Conservation (phyloP, 1,140 invertebrate genomes). For the Drosophila carrolli region DNA sequence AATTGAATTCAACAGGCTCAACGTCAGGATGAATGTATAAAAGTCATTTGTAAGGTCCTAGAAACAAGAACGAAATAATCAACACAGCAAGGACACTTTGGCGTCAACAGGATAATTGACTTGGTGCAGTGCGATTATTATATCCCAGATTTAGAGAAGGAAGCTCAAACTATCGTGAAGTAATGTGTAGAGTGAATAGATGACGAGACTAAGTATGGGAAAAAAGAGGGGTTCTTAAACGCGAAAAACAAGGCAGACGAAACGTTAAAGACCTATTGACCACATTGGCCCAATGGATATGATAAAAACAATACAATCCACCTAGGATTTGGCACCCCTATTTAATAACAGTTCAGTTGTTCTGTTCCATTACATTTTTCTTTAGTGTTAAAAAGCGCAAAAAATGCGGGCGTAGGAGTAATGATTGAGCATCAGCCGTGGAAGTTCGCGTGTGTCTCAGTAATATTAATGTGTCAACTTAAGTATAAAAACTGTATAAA, state of each 20-base stretch:
- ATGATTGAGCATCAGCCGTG: no score
- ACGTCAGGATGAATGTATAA: background rate
- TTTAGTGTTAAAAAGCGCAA: no score
- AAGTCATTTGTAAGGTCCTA: no score
- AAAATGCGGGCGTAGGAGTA: no score
- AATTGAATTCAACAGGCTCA: conserved; percentile 15
- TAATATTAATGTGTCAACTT: no score
- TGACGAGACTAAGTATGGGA: background rate
- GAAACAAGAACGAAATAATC: conserved; percentile 8
- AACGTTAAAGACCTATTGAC: background rate
- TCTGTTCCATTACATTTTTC: no score
- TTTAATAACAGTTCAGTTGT: no score
- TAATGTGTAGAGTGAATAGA: background rate
- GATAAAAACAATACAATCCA: background rate
- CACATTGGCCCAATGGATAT: background rate
- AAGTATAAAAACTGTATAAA: no score
- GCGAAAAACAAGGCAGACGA: background rate
- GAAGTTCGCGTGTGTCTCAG: no score
- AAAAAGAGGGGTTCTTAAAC: no score
- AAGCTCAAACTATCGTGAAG: background rate
- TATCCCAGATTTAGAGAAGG: conserved; percentile 3
- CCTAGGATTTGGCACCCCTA: no score
- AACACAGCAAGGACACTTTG: conserved; percentile 10
- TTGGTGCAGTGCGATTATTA: background rate
- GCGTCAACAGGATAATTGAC: conserved; percentile 5